Percentiles rank a stretch among this genome's conserved stretches.
Evolutionary conservation across 2,888 invertebrate genomes (phyloP).

Genomic region (Archips xylosteana): DNA sequence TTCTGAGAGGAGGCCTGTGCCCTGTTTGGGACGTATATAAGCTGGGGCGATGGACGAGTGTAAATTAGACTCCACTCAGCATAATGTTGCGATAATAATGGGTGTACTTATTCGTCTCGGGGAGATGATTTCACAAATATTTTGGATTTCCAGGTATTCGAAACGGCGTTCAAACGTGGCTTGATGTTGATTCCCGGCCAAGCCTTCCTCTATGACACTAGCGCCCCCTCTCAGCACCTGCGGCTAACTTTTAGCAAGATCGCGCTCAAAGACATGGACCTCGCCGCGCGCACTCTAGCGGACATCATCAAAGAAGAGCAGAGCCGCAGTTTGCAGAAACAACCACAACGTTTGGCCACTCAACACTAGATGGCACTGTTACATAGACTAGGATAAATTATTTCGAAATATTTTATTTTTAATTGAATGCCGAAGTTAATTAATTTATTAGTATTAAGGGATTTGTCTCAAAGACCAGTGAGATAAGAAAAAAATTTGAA

Average conservation of each 20-base stretch:
- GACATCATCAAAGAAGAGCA: conserved; percentile 87
- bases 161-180: conserved; percentile 87
- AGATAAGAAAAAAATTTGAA: too few species aligned
- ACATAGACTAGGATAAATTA: conserved; percentile 7
- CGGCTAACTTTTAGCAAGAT: conserved; percentile 90
- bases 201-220: conserved; percentile 88
- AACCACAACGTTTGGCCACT: conserved; percentile 55
- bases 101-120: too few species aligned
- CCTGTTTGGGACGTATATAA: too few species aligned
- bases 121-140: neutral
- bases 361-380: conserved; percentile 48
- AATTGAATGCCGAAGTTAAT: conserved; percentile 10
- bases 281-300: conserved; percentile 85
- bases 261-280: conserved; percentile 87
- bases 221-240: conserved; percentile 87
- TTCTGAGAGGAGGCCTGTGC: too few species aligned
- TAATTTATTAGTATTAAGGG: conserved; percentile 1
- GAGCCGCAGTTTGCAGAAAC: conserved; percentile 50
- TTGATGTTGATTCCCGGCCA: conserved; percentile 91
- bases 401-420: conserved; percentile 15
- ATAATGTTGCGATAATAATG: too few species aligned
- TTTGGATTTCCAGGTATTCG: conserved; percentile 64
- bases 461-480: too few species aligned
- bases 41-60: too few species aligned
- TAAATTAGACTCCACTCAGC: too few species aligned